phyloP scores from a whole-genome alignment of 2,113 vertebrate genomes.

The Chionodraco myersi region DNA sequence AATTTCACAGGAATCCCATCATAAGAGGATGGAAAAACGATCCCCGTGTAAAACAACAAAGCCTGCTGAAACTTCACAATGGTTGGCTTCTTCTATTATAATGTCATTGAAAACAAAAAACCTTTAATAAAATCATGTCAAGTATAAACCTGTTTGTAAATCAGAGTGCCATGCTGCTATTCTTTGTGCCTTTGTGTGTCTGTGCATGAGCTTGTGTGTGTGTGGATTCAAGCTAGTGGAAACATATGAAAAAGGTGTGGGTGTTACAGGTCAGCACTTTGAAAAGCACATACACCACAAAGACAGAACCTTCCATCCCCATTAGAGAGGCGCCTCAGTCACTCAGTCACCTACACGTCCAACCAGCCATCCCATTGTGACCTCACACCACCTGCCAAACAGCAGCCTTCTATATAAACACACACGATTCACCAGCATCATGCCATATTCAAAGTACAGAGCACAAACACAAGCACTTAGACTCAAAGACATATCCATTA shows the following conservation, averaged over 20 bases:
- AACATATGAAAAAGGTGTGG: conserved; percentile 22
- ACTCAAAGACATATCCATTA: conserved; percentile 73
- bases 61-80: not conserved
- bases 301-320: conserved; percentile 26
- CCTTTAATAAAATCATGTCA: not conserved
- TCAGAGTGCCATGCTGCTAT: not conserved
- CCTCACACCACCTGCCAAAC: conserved; percentile 38
- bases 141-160: conserved; percentile 1
- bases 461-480: conserved; percentile 62
- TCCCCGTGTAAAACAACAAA: conserved; percentile 25
- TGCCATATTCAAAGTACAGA: conserved; percentile 55
- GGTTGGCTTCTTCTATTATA: conserved; percentile 11
- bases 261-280: conserved; percentile 31
- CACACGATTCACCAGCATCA: conserved; percentile 40
- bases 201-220: not conserved
- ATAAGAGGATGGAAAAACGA: conserved; percentile 26
- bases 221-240: not conserved
- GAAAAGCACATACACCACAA: conserved; percentile 28
- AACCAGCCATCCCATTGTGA: conserved; percentile 51
- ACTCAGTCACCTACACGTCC: conserved; percentile 46
- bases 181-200: not conserved
- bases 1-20: conserved; percentile 39
- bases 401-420: conserved; percentile 22
- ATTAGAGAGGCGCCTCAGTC: conserved; percentile 45
- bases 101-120: conserved; percentile 11